Conservation (phyloP, 2,888 invertebrate species). For the Desoria tigrina region DNA sequence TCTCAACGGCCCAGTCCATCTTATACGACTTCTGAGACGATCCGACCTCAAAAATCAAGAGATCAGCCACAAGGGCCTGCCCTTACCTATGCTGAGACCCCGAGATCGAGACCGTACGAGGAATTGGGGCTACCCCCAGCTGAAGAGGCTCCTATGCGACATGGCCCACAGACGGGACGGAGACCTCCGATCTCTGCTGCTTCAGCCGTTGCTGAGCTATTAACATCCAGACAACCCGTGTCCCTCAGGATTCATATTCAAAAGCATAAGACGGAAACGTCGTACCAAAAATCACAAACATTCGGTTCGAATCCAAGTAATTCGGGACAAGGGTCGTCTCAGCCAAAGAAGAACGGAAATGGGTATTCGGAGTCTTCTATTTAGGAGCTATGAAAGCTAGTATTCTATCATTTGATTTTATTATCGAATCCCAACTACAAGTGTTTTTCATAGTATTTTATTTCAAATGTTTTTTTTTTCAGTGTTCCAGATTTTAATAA, state of each 20-base stretch:
- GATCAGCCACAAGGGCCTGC: too few species aligned
- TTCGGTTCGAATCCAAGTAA: not conserved
- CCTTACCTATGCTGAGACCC: too few species aligned
- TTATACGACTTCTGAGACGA: not conserved
- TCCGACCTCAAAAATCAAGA: too few species aligned
- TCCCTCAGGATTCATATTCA: slow-evolving; percentile 44
- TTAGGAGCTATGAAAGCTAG: too few species aligned
- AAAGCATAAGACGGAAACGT: slow-evolving; percentile 43
- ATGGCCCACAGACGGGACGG: not conserved
- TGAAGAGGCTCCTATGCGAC: not conserved
- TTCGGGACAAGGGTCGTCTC: not conserved
- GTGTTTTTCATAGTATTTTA: too few species aligned
- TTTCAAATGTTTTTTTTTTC: too few species aligned
- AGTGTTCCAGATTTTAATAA: too few species aligned
- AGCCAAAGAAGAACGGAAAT: not conserved
- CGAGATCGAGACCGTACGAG: not conserved
- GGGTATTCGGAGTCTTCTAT: slow-evolving; percentile 7
- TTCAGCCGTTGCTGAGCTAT: slow-evolving; percentile 39
- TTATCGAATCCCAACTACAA: too few species aligned
- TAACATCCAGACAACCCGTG: slow-evolving; percentile 37
- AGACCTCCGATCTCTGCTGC: slow-evolving; percentile 26
- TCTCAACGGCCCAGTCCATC: not conserved
- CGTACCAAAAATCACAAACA: slow-evolving; percentile 33
- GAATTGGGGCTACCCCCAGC: slow-evolving; percentile 1
- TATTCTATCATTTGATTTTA: too few species aligned